Evolutionary conservation across 2,113 vertebrate genomes (phyloP), one percentile per base, ranked within the genome.

Genomic region (Microtus ochrogaster): DNA sequence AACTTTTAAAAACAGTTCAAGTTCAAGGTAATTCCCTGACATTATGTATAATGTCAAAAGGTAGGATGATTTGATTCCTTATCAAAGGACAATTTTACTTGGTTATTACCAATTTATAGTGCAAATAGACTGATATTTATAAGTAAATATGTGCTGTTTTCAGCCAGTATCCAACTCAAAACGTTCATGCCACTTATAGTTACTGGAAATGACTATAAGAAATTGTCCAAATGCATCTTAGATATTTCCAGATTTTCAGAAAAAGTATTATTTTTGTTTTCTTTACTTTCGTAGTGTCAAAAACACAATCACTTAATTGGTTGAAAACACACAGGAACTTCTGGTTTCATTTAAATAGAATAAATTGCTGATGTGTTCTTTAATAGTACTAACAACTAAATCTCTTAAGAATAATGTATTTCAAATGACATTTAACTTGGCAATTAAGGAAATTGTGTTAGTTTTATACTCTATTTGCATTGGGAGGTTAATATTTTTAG

Each of bases 401-500:
- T 82, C 66, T 92, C 86, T 94, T 77, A 83, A 88, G 61, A 87
- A 73, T 91, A 96, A 95, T 95, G 88, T 95, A 96, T 77, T 95
- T 93, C 72, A 96, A 81, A 55, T 92, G 85, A 94, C 81, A 97
- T 92, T 97, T 95, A 94, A 95, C 61, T 91, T 94, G 89, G 4
- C 44, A 94, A 90, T 92, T 94, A 94, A 96, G 66, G 55, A 96
- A 91, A 96, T 89, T 94, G 72, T 94, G 72, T 94, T 92, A 91
- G 89, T 85, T 89, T 91, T 63, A 89, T 89, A 44, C 89, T 91
- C 22, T 58, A 24, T 79, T 94, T 94, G 68, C 47, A 78, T 44
- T 92, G 33, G 24, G 36, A 93, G 93, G n/a, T 61, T 96, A 44
- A 81, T 92, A 41, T 94, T 91, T 97, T 91, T 94, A 97, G 94